Percentiles rank a stretch among this genome's conserved stretches.
Evolutionary conservation across 1,140 invertebrate species (phyloP).

Genomic region (Mylabris phalerata): DNA sequence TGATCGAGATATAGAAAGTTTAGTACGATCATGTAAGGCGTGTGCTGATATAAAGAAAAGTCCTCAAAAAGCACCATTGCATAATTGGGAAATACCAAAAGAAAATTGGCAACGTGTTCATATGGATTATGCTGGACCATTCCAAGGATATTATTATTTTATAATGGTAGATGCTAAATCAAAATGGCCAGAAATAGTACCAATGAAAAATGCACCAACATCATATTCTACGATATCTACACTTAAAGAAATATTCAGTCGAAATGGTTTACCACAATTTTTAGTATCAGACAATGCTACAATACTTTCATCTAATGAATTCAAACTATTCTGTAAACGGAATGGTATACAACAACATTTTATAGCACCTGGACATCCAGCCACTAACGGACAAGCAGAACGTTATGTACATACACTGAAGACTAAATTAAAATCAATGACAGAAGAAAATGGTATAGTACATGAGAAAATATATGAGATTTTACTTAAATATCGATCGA

Average conservation of each 20-base stretch:
- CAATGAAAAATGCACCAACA: slow-evolving; percentile 6
- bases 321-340: neutral
- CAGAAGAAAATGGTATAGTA: too few relatives aligned
- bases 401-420: slow-evolving; percentile 34
- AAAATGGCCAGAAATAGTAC: slow-evolving; percentile 36
- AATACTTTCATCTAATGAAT: neutral
- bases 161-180: slow-evolving; percentile 31
- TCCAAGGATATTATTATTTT: slow-evolving; percentile 22
- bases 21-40: slow-evolving; percentile 21
- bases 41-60: slow-evolving; percentile 21
- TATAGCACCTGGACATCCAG: slow-evolving; percentile 33
- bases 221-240: slow-evolving; percentile 10
- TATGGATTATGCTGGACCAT: slow-evolving; percentile 26
- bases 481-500: too few relatives aligned
- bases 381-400: slow-evolving; percentile 39
- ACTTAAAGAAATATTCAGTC: slow-evolving; percentile 21
- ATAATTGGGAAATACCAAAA: slow-evolving; percentile 28
- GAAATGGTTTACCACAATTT: neutral
- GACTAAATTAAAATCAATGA: neutral
- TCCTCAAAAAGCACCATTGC: slow-evolving; percentile 21
- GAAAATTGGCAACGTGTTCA: slow-evolving; percentile 25
- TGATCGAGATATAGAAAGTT: slow-evolving; percentile 30
- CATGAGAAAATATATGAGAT: too few relatives aligned
- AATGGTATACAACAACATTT: slow-evolving; percentile 32
- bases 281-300: neutral